These are phyloP conservation scores for Mesitornis unicolor DNA, from an alignment of 2,113 vertebrate species.

Conservation along the genomic window DNA sequence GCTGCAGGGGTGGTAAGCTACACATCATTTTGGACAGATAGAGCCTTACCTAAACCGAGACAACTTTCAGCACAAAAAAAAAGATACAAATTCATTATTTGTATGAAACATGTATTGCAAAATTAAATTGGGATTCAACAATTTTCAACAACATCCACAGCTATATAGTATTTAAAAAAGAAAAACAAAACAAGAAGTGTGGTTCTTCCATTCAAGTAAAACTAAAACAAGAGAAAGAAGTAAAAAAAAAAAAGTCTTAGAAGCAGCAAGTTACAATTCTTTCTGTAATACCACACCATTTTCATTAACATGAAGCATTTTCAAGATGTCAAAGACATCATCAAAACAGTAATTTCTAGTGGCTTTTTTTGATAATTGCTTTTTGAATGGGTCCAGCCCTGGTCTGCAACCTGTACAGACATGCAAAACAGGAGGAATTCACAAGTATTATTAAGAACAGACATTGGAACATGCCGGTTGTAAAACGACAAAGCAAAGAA, in stretches of 20 bases:
- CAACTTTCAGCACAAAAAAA: conserved; percentile 2
- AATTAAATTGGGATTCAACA: conserved; percentile 44
- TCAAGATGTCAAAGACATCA: conserved; percentile 57
- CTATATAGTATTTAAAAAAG: conserved; percentile 60
- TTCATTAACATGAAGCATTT: conserved; percentile 67
- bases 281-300: conserved; percentile 61
- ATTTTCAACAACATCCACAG: conserved; percentile 55
- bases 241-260: conserved; percentile 43
- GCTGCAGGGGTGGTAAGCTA: not conserved
- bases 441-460: conserved; percentile 27
- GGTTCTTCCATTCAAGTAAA: conserved; percentile 76
- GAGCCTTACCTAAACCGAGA: not conserved
- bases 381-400: conserved; percentile 81
- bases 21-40: not conserved
- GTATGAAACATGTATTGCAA: conserved; percentile 59
- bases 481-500: conserved; percentile 69
- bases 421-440: conserved; percentile 44
- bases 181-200: conserved; percentile 40
- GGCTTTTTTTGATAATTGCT: conserved; percentile 54
- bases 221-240: conserved; percentile 63
- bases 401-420: conserved; percentile 82
- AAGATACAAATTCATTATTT: conserved; percentile 65
- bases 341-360: conserved; percentile 45
- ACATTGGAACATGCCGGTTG: conserved; percentile 52
- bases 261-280: conserved; percentile 69